A percentile compares a stretch with the other conserved stretches of the same genome.
Evolutionary conservation across 23 tunicate species (phyloP).

Genomic region (Phallusia fumigata): DNA sequence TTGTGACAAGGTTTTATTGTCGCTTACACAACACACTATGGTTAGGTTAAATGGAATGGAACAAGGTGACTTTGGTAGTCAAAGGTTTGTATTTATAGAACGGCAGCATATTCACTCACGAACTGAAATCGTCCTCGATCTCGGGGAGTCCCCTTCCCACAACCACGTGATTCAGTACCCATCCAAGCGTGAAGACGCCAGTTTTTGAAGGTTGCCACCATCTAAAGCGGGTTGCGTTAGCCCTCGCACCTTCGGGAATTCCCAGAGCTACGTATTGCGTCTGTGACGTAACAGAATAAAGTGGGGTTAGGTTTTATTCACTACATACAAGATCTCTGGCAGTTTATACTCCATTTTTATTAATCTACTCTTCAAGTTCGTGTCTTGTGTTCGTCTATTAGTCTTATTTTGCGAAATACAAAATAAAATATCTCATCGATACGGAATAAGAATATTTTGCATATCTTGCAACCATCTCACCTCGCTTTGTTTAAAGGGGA

Average conservation of each 20-base stretch:
- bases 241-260: constrained; percentile 62
- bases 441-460: too few relatives aligned
- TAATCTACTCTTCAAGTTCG: too few relatives aligned
- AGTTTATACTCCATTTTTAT: neutral
- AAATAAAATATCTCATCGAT: too few relatives aligned
- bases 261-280: constrained; percentile 38
- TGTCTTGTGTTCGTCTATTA: too few relatives aligned
- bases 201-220: constrained; percentile 86
- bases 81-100: too few relatives aligned
- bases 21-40: too few relatives aligned
- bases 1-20: too few relatives aligned
- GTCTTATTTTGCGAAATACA: too few relatives aligned
- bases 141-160: constrained; percentile 31
- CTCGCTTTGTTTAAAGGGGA: constrained; percentile 6
- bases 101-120: constrained; percentile 15
- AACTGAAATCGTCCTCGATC: constrained; percentile 53
- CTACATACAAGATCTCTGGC: neutral
- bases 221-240: constrained; percentile 68
- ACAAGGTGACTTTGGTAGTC: too few relatives aligned
- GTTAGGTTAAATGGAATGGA: too few relatives aligned
- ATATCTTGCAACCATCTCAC: too few relatives aligned
- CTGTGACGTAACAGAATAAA: constrained; percentile 2
- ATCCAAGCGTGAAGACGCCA: constrained; percentile 14
- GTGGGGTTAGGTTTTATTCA: too few relatives aligned
- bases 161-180: constrained; percentile 72